Base-by-base conservation (phyloP, 2,888 invertebrate genomes). In the Chirona hameri region DNA sequence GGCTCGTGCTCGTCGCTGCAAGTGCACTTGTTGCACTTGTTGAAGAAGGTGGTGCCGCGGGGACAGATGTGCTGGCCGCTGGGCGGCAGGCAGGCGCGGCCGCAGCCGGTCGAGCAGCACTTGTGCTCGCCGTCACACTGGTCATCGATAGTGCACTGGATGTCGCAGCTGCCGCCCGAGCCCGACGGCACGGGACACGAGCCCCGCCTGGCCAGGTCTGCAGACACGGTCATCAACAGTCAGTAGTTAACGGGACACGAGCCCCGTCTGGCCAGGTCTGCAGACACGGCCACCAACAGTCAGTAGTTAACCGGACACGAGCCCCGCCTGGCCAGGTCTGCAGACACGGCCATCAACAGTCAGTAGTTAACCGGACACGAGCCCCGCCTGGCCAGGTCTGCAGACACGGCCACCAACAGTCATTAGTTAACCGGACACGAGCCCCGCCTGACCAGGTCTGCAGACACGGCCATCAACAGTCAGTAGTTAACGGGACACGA, bases 41-140 rank as follows among this genome's bases (percentile, higher is more conserved):
- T 39, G 76, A 12, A 46, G 76, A 76, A 76, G 39, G 21, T n/a
- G 76, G 76, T 76, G 39, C 76, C 76, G 10, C 10, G 15, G 24
- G 76, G 39, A 10, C 76, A 76, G 76, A 76, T 76, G 76, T 76
- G 76, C 24, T 76, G 7, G 21, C 76, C 76, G 46, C 39, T 15
- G 21, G 94, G 93, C 79, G 91, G 90, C 0, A 93, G 91, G 87
- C 95, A 95, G 85, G 93, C 93, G 0, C 95, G 95, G 0, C 95
- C 95, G 86, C 95, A 95, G 48, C 95, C 95, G 79, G 95, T 95
- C 0, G 94, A 93, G 87, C 95, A 95, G 88, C 95, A 95, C 84
- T 94, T 92, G 83, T 91, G 90, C 0, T 90, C 90, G 0, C 91
- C 91, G 3, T 91, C 91, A 86, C 95, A 95, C 85, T 94, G 93